A percentile compares a stretch with the other conserved stretches of the same genome.
These are phyloP conservation scores for Platysternon megacephalum DNA, from an alignment of 2,113 vertebrate species.

Conservation along the genomic window DNA sequence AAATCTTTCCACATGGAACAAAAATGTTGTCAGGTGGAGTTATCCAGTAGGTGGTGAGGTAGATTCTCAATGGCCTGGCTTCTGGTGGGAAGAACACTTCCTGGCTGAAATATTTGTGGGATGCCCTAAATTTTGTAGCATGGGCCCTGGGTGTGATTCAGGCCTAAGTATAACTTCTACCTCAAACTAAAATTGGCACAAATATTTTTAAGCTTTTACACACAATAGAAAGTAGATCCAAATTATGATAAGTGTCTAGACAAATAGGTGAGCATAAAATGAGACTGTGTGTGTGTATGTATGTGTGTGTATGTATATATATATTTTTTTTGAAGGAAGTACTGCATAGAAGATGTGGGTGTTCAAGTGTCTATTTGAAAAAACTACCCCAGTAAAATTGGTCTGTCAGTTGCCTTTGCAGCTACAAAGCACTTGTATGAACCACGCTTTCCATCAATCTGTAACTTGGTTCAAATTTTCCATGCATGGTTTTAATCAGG, in stretches of 20 bases:
- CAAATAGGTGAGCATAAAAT: not conserved
- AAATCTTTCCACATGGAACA: not conserved
- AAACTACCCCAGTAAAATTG: not conserved
- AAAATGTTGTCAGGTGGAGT: not conserved
- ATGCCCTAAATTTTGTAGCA: not conserved
- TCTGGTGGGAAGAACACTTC: not conserved
- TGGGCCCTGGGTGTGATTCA: not conserved
- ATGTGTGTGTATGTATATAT: not conserved
- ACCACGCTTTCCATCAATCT: not conserved
- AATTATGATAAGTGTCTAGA: not conserved
- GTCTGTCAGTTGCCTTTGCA: not conserved
- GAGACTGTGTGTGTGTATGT: too few relatives aligned
- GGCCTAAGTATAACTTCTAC: not conserved
- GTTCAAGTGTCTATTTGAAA: too few relatives aligned
- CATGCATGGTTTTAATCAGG: conserved; percentile 10
- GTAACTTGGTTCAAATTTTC: not conserved
- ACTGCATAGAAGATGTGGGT: not conserved
- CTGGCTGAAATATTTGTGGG: not conserved
- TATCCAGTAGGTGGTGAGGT: not conserved
- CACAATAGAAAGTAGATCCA: not conserved
- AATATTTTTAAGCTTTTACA: not conserved
- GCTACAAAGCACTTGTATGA: not conserved
- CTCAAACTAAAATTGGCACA: not conserved
- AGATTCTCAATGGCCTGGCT: not conserved
- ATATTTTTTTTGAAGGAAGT: not conserved